A percentile compares a stretch with the other conserved stretches of the same genome.
These are phyloP conservation scores for Leucopsar rothschildi DNA, from an alignment of 2,113 vertebrate species.

Conservation along the genomic window DNA sequence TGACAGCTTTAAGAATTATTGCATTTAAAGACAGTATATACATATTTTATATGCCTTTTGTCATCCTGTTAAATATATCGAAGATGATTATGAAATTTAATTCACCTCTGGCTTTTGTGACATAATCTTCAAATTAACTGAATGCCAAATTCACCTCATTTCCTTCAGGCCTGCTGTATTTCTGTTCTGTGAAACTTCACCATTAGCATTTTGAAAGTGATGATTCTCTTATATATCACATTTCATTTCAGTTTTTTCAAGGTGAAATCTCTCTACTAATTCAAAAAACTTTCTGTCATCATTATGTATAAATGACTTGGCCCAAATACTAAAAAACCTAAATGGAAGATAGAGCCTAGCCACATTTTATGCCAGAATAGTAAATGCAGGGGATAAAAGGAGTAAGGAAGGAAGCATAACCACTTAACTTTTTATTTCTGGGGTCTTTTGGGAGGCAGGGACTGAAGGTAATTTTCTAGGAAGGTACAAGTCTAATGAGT, in stretches of 20 bases:
- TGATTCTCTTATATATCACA: neutral
- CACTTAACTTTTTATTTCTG: neutral
- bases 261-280: neutral
- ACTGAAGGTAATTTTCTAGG: neutral
- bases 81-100: neutral
- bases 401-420: neutral
- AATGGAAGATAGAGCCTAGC: neutral
- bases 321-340: neutral
- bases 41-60: neutral
- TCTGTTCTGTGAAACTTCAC: neutral
- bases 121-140: neutral
- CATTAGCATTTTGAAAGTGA: neutral
- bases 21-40: neutral
- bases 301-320: neutral
- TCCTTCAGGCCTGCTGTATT: neutral
- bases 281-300: neutral
- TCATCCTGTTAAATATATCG: neutral
- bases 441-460: accelerated
- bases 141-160: neutral
- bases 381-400: neutral
- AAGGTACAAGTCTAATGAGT: neutral
- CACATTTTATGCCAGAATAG: neutral
- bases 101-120: neutral
- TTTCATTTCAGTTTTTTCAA: conserved; percentile 17
- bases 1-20: neutral